Percentiles rank a stretch among this genome's conserved stretches.
These are phyloP conservation scores for Labeo catla DNA, from an alignment of 2,113 vertebrate species.

Conservation along the genomic window DNA sequence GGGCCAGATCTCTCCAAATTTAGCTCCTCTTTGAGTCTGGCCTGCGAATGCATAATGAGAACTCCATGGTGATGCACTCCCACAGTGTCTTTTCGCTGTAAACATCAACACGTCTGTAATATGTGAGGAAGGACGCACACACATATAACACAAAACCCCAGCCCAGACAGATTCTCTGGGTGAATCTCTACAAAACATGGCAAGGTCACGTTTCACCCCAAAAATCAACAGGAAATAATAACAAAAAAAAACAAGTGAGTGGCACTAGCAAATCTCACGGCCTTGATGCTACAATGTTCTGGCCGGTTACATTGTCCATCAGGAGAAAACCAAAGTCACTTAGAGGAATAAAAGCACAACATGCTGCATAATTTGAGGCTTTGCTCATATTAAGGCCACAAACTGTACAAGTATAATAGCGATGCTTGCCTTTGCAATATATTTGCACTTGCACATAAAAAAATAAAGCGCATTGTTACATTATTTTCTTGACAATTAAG, in stretches of 20 bases:
- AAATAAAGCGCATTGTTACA: neutral
- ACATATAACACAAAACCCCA: conserved; percentile 14
- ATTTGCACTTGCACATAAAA: neutral
- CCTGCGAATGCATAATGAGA: conserved; percentile 61
- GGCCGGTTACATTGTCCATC: neutral
- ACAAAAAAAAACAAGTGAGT: neutral
- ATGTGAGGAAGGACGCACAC: conserved; percentile 42
- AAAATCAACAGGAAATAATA: neutral
- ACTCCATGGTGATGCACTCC: conserved; percentile 26
- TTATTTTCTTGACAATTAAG: no score
- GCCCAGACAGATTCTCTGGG: neutral
- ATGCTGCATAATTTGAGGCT: neutral
- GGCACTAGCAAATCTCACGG: neutral
- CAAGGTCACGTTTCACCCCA: neutral
- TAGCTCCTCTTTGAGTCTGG: conserved; percentile 62
- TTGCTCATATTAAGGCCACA: neutral
- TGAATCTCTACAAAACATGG: neutral
- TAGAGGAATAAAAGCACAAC: neutral
- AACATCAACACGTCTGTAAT: conserved; percentile 54
- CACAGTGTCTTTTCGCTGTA: conserved; percentile 51
- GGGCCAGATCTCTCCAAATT: conserved; percentile 61
- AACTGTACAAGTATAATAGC: neutral
- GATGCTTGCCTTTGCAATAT: neutral
- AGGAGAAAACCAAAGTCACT: neutral
- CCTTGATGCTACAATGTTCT: neutral